These are phyloP conservation scores for Eufriesea mexicana DNA, from an alignment of 1,140 invertebrate species.

Conservation along the genomic window DNA sequence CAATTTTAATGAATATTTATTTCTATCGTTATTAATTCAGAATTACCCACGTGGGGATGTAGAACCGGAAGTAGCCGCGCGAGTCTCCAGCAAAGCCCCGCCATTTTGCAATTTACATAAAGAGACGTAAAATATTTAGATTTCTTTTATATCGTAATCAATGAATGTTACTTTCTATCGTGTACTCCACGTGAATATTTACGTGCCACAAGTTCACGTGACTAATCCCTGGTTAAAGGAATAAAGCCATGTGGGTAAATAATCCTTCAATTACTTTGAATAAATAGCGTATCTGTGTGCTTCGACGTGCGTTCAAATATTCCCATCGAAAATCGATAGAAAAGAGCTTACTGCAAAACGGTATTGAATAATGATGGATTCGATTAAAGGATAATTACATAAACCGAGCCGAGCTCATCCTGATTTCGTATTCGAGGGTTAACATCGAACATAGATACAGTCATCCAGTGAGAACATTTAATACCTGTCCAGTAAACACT, in stretches of 20 bases:
- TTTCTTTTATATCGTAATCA: too few species aligned
- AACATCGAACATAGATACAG: background rate
- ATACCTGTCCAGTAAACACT: background rate
- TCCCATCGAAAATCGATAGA: conserved; percentile 1
- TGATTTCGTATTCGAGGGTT: background rate
- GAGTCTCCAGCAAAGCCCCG: too few species aligned
- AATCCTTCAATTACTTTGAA: background rate
- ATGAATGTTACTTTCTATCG: too few species aligned
- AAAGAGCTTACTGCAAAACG: background rate
- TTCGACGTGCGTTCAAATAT: background rate
- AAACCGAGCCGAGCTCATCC: background rate
- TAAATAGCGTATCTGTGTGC: background rate
- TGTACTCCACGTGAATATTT: too few species aligned
- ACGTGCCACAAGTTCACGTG: too few species aligned
- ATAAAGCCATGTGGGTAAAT: background rate
- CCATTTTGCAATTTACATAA: too few species aligned
- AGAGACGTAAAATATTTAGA: too few species aligned
- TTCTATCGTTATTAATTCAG: background rate
- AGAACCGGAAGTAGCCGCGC: too few species aligned
- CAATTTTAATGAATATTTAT: background rate
- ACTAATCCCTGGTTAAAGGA: too few species aligned
- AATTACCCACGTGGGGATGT: too few species aligned
- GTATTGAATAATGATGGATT: conserved; percentile 6
- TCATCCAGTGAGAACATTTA: background rate
- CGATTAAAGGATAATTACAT: conserved; percentile 15